Conservation (phyloP, 2,113 vertebrate genomes). For the Stigmatopora argus region DNA sequence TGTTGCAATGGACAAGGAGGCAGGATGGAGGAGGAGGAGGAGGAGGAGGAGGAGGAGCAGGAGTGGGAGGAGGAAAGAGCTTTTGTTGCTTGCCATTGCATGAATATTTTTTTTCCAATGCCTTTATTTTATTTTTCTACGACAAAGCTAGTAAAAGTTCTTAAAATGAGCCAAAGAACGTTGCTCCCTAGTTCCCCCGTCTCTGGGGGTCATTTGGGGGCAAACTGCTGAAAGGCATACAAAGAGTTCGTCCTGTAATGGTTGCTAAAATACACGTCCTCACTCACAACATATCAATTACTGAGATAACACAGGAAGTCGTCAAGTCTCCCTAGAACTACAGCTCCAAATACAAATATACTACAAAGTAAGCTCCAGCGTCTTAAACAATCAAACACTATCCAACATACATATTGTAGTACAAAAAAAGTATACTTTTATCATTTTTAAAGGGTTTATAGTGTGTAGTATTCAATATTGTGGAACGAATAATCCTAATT, state of each 20-base stretch:
- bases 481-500: too few species aligned
- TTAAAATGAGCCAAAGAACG: not conserved
- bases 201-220: slow-evolving; percentile 27
- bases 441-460: too few species aligned
- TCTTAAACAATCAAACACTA: not conserved
- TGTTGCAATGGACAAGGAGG: slow-evolving; percentile 45
- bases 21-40: not conserved
- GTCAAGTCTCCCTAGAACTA: not conserved
- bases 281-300: slow-evolving; percentile 1
- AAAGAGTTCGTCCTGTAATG: slow-evolving; percentile 26
- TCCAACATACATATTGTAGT: not conserved
- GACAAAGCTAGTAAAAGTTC: not conserved
- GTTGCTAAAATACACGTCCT: slow-evolving; percentile 2
- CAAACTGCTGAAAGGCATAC: slow-evolving; percentile 36
- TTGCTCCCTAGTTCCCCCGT: slow-evolving; percentile 22
- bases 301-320: not conserved
- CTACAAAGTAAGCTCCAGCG: not conserved
- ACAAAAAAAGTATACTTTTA: slow-evolving; percentile 2
- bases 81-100: slow-evolving; percentile 7
- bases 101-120: not conserved
- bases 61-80: not conserved
- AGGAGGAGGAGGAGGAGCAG: slow-evolving; percentile 37
- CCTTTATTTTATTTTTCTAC: not conserved
- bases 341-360: not conserved
- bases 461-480: too few species aligned